A percentile compares a stretch with the other conserved stretches of the same genome.
Evolutionary conservation across 2,888 invertebrate species (phyloP).

Genomic region (Drosophila suboccidentalis): DNA sequence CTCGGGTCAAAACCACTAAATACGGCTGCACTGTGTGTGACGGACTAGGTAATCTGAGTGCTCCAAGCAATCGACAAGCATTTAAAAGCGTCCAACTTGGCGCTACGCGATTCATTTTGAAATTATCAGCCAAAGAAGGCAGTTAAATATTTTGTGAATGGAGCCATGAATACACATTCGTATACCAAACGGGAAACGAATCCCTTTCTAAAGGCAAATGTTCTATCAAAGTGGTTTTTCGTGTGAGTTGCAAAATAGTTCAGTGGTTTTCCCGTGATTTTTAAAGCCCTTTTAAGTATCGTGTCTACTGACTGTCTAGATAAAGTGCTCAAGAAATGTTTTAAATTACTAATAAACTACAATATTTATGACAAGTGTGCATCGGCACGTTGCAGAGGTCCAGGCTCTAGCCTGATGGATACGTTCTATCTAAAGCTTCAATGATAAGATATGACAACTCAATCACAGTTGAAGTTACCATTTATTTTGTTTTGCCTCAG

Average conservation of each 20-base stretch:
- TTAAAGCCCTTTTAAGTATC: conserved; percentile 23
- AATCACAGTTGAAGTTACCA: not conserved
- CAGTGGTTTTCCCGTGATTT: conserved; percentile 1
- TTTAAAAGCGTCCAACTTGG: conserved; percentile 47
- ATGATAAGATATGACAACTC: conserved; percentile 18
- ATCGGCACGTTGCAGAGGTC: conserved; percentile 22
- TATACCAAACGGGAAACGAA: conserved; percentile 86
- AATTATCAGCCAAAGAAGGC: conserved; percentile 21
- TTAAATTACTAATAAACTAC: not conserved
- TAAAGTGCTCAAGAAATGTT: conserved; percentile 11
- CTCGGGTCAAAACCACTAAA: not conserved
- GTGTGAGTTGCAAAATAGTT: conserved; percentile 87
- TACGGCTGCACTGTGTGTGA: conserved; percentile 16
- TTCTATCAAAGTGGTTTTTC: conserved; percentile 88
- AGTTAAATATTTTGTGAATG: conserved; percentile 26
- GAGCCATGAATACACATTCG: conserved; percentile 62
- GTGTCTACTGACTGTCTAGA: conserved; percentile 21
- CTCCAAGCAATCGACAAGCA: conserved; percentile 17
- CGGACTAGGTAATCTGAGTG: conserved; percentile 6
- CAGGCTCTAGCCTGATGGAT: conserved; percentile 1
- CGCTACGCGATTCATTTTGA: conserved; percentile 36
- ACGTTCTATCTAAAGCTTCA: not conserved
- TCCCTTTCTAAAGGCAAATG: conserved; percentile 89
- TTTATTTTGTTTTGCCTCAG: conserved; percentile 42
- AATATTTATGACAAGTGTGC: conserved; percentile 3